These are phyloP conservation scores for Macrochelys suwanniensis DNA, from an alignment of 2,797 vertebrate genomes.

Conservation along the genomic window DNA sequence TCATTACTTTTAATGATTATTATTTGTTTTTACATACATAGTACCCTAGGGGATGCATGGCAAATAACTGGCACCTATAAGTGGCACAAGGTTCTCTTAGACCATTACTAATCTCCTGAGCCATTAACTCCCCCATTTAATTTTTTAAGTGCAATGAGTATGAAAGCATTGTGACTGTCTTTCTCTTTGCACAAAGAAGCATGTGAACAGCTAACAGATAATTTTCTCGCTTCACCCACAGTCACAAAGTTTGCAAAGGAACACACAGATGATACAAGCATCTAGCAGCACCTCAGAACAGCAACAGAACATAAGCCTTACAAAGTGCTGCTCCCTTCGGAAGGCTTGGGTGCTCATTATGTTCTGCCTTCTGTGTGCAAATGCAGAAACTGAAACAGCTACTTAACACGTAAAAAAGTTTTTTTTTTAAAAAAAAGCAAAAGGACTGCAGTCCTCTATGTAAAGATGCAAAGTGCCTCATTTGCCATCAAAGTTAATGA, in stretches of 20 bases:
- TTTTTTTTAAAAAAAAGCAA: background rate
- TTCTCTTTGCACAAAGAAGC: background rate
- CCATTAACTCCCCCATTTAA: accelerated
- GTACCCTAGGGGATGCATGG: background rate
- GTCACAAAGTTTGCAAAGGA: constrained; percentile 6
- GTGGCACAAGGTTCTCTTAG: background rate
- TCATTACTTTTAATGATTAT: background rate
- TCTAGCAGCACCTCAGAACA: background rate
- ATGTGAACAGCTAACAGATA: accelerated
- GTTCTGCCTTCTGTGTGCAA: constrained; percentile 14
- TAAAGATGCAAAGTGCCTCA: constrained; percentile 36
- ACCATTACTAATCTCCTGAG: background rate
- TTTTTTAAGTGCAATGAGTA: background rate
- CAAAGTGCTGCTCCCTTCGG: background rate
- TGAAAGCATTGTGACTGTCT: background rate
- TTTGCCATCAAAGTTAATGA: constrained; percentile 68
- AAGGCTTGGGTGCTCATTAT: constrained; percentile 1
- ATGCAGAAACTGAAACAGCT: background rate
- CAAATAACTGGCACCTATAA: background rate
- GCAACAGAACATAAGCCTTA: background rate
- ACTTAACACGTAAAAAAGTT: background rate
- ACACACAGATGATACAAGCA: background rate
- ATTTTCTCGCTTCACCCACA: background rate
- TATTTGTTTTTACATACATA: background rate
- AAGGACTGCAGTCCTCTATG: background rate